Evolutionary conservation across 1,140 invertebrate genomes (phyloP).

Genomic region (Drosophila hydei): DNA sequence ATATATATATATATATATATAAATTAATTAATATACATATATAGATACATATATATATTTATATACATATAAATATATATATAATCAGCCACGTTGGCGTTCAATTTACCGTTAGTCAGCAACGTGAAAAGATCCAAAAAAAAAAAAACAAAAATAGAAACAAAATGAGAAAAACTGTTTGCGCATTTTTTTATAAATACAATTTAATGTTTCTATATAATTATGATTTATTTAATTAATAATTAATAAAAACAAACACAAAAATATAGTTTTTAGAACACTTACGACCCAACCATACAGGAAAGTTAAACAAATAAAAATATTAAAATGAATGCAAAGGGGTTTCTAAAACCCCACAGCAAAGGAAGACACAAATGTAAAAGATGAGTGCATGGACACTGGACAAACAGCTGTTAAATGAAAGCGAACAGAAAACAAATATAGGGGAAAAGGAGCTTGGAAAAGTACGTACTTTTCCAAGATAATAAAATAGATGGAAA

Average conservation of each 20-base stretch:
- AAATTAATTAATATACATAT: slow-evolving; percentile 12
- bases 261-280: slow-evolving; percentile 63
- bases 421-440: slow-evolving; percentile 3
- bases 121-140: slow-evolving; percentile 56
- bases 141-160: slow-evolving; percentile 34
- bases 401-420: slow-evolving; percentile 27
- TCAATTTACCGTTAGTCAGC: slow-evolving; percentile 64
- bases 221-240: slow-evolving; percentile 75
- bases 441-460: slow-evolving; percentile 1
- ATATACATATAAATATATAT: slow-evolving; percentile 30
- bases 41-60: slow-evolving; percentile 28
- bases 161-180: slow-evolving; percentile 36
- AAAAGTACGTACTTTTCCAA: slow-evolving; percentile 22
- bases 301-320: slow-evolving; percentile 33
- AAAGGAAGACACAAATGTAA: neutral
- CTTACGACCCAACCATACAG: slow-evolving; percentile 49
- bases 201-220: slow-evolving; percentile 67
- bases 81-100: slow-evolving; percentile 58
- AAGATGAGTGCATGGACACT: slow-evolving; percentile 17
- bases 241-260: slow-evolving; percentile 74
- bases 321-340: slow-evolving; percentile 43
- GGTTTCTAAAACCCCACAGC: slow-evolving; percentile 68
- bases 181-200: slow-evolving; percentile 58
- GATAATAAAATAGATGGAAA: slow-evolving; percentile 43
- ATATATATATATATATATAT: neutral